phyloP scores from a whole-genome alignment of 1,140 invertebrate genomes.

The Cherax quadricarinatus region DNA sequence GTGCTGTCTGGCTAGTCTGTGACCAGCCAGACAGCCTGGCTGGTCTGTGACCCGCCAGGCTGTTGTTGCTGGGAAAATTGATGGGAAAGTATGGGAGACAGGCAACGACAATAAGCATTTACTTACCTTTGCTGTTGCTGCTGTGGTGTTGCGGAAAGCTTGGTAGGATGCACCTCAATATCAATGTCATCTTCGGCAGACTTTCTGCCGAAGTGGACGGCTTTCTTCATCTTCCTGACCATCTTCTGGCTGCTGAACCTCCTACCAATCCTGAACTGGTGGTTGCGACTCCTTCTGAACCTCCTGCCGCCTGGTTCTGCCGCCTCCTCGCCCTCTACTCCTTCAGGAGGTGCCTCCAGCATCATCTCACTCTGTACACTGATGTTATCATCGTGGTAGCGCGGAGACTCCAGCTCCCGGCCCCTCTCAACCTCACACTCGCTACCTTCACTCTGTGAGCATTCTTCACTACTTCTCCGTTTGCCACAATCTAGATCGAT shows the following conservation, averaged over 20 bases:
- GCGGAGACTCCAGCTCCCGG: too few species aligned
- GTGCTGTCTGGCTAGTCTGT: too few species aligned
- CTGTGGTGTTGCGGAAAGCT: background rate
- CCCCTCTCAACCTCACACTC: background rate
- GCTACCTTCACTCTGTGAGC: background rate
- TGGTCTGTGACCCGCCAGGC: background rate
- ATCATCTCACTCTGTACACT: conserved; percentile 3
- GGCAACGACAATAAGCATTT: background rate
- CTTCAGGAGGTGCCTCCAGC: background rate
- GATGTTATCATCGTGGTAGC: conserved; percentile 16
- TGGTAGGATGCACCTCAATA: conserved; percentile 48
- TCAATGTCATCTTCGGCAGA: background rate
- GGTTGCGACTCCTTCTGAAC: conserved; percentile 40
- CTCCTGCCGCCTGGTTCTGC: conserved; percentile 9
- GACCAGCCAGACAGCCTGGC: background rate
- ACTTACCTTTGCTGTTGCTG: conserved; percentile 17
- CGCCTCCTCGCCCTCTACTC: conserved; percentile 24
- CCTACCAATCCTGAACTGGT: conserved; percentile 49
- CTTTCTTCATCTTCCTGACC: conserved; percentile 51
- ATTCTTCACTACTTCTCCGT: background rate
- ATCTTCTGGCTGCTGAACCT: conserved; percentile 59
- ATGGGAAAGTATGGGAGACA: conserved; percentile 38
- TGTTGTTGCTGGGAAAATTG: background rate
- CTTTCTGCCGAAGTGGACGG: conserved; percentile 49
- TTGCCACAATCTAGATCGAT: background rate